Base-by-base conservation (phyloP, 2,888 invertebrate genomes). In the Drosophila kanekoi region DNA sequence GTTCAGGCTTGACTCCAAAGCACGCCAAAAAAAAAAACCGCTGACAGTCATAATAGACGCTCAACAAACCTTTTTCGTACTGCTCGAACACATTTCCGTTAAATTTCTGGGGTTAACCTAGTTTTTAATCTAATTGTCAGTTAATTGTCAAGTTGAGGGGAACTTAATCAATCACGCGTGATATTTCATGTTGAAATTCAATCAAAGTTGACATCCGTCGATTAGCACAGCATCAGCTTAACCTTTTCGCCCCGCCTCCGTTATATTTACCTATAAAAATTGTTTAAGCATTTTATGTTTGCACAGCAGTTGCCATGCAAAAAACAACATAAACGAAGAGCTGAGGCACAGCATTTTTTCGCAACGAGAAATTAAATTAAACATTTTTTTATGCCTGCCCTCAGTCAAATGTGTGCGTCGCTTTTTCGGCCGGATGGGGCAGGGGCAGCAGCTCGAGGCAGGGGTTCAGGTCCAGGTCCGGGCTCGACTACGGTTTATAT, bases 201-300 rank as follows among this genome's bases (percentile, higher is more conserved):
- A 74, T 84, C 85, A 89, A 81, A 76, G 41, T 66, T 81, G 82
- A 81, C 86, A 71, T 70, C 33, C 57, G 69, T 84, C 82, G 88
- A 83, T 83, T 83, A 83, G 82, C 82, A 49, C 45, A 67, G 56
- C 66, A 61, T 53, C 44, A 40, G 58, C 51, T 79, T 56, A 58
- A 71, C 58, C 28, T 44, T 62, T 3, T 16, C 14, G 5, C 28
- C 32, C n/a, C 0, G 14, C 3, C 23, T 2, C 38, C 11, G 4
- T 37, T 72, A 75, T 75, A 66, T 87, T 80, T 87, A 72, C 78
- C 81, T 78, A 87, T 86, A 73, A 66, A 88, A 88, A 83, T 89
- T 68, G 77, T 89, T 89, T 81, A 89, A 89, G 74, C 89, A 79
- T 88, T 89, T 89, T 80, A 84, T 84, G 83, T 84, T 84, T 60